These are phyloP conservation scores for Pterocles burchelli DNA, from an alignment of 2,113 vertebrate genomes.

Conservation along the genomic window DNA sequence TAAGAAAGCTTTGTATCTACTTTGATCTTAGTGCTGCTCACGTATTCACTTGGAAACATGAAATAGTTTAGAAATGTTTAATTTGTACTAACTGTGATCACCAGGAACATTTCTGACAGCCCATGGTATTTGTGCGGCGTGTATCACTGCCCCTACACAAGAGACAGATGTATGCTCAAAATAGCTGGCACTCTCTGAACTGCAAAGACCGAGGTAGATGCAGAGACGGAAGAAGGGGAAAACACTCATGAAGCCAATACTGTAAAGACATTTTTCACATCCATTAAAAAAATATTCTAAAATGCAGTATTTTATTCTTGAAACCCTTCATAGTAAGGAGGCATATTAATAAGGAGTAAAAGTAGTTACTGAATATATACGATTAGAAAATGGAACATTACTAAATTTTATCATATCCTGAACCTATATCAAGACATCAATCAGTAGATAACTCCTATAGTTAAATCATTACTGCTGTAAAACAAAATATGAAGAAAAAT, in stretches of 20 bases:
- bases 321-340: background rate
- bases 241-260: background rate
- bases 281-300: background rate
- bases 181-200: background rate
- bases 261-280: background rate
- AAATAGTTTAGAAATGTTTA: background rate
- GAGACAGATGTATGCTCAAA: background rate
- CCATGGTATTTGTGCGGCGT: background rate
- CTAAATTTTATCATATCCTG: background rate
- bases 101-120: background rate
- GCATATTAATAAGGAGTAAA: background rate
- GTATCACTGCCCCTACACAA: background rate
- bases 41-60: background rate
- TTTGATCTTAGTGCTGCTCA: background rate
- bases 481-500: background rate
- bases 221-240: background rate
- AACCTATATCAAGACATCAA: background rate
- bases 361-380: background rate
- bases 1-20: background rate
- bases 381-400: background rate
- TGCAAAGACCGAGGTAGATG: background rate
- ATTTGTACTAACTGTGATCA: background rate
- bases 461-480: background rate
- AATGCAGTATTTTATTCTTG: background rate
- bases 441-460: background rate